Conservation (phyloP, 2,888 invertebrate genomes). For the Frankliniella intonsa region DNA sequence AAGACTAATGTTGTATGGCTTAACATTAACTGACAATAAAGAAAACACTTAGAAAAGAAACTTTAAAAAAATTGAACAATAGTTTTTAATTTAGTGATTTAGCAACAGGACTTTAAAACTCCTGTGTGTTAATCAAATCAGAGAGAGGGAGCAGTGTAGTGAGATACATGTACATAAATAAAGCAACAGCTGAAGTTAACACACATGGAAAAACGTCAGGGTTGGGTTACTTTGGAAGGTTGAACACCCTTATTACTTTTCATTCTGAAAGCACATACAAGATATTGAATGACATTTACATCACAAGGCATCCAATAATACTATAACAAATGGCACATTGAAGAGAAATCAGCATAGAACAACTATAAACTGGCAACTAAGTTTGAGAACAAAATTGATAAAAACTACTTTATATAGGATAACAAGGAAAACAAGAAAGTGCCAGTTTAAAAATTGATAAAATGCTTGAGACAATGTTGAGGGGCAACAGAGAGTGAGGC, state of each 20-base stretch:
- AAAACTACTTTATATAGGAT: conserved; percentile 8
- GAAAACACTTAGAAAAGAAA: too few species aligned
- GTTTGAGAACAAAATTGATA: neutral
- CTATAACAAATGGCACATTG: conserved; percentile 18
- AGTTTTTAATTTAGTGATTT: too few species aligned
- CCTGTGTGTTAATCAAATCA: neutral
- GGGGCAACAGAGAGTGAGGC: conserved; percentile 19
- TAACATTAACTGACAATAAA: too few species aligned
- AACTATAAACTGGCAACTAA: neutral
- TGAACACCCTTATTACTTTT: neutral
- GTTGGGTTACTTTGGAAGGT: too few species aligned
- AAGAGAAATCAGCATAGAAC: neutral
- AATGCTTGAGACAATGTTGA: conserved; percentile 2
- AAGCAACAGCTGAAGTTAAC: neutral
- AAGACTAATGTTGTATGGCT: too few species aligned
- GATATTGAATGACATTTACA: neutral
- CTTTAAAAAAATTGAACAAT: too few species aligned
- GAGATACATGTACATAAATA: neutral
- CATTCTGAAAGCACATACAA: neutral
- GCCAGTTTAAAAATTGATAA: neutral
- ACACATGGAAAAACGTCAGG: too few species aligned
- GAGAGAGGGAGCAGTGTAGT: neutral
- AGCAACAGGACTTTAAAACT: too few species aligned
- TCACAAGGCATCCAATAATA: conserved; percentile 23
- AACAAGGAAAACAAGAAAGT: conserved; percentile 16